phyloP scores from a whole-genome alignment of 2,888 invertebrate genomes.

The Sarcophaga rosellei region DNA sequence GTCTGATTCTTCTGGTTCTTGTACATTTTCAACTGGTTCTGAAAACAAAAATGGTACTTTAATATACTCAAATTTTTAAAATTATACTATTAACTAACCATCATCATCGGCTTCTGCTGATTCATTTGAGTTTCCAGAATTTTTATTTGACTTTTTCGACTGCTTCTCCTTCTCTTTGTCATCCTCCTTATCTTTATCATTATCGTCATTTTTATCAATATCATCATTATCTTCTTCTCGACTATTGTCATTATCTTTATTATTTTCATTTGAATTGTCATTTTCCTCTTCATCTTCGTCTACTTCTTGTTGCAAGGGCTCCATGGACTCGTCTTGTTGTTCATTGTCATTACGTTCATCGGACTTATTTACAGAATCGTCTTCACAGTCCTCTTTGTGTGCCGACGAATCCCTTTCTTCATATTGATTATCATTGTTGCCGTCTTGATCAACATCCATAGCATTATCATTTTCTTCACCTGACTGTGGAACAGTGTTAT shows the following conservation, averaged over 20 bases:
- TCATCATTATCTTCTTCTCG: slow-evolving; percentile 57
- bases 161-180: slow-evolving; percentile 7
- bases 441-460: slow-evolving; percentile 62
- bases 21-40: slow-evolving; percentile 82
- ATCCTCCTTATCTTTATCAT: slow-evolving; percentile 70
- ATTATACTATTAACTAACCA: slow-evolving; percentile 68
- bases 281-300: slow-evolving; percentile 29
- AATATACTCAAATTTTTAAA: background rate
- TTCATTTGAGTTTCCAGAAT: slow-evolving; percentile 3
- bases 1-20: slow-evolving; percentile 84
- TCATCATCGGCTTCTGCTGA: slow-evolving; percentile 65
- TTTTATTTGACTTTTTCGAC: slow-evolving; percentile 2
- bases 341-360: slow-evolving; percentile 49
- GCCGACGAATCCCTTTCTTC: slow-evolving; percentile 58
- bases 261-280: slow-evolving; percentile 51
- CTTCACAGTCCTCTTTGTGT: slow-evolving; percentile 47
- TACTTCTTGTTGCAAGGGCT: slow-evolving; percentile 53
- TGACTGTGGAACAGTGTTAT: slow-evolving; percentile 72
- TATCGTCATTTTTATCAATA: slow-evolving; percentile 38
- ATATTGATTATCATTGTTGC: slow-evolving; percentile 39
- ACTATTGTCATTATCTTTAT: slow-evolving; percentile 57
- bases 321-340: slow-evolving; percentile 67
- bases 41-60: slow-evolving; percentile 43
- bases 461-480: slow-evolving; percentile 67
- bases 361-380: slow-evolving; percentile 52